Conservation (phyloP, 2,888 invertebrate genomes). For the Dryadula phaetusa region DNA sequence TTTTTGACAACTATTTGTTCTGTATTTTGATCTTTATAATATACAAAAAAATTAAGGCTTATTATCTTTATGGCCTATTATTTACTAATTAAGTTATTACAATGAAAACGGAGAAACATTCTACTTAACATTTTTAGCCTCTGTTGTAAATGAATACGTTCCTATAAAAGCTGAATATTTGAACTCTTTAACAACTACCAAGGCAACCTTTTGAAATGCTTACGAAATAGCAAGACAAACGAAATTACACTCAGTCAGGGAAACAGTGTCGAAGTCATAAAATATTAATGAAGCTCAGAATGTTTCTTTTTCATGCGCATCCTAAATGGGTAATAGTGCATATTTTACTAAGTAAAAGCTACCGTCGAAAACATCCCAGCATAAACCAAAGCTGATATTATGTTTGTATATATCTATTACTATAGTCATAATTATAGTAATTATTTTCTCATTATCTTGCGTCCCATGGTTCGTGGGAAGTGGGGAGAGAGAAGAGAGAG, state of each 20-base stretch:
- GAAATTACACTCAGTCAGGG: slow-evolving; percentile 7
- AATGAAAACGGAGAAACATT: background rate
- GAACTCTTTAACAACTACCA: slow-evolving; percentile 6
- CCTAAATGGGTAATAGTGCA: slow-evolving; percentile 2
- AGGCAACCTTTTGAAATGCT: slow-evolving; percentile 11
- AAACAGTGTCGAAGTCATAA: slow-evolving; percentile 22
- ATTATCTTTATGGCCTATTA: no score
- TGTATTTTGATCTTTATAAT: background rate
- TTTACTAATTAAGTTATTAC: background rate
- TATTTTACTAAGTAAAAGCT: slow-evolving; percentile 15
- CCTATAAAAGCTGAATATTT: background rate
- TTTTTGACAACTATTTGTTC: background rate
- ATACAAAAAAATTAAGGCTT: background rate
- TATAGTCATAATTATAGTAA: background rate
- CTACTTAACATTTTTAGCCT: background rate
- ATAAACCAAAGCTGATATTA: background rate
- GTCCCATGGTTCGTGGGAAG: no score
- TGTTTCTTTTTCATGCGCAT: slow-evolving; percentile 6
- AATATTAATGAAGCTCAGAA: slow-evolving; percentile 23
- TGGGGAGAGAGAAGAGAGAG: no score
- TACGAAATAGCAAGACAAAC: slow-evolving; percentile 20
- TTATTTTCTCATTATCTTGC: no score
- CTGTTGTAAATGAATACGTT: background rate
- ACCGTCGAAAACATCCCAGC: background rate
- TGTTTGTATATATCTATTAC: background rate